A percentile compares a stretch with the other conserved stretches of the same genome.
phyloP scores from a whole-genome alignment of 2,888 invertebrate species.

The Drosophila kokeensis region DNA sequence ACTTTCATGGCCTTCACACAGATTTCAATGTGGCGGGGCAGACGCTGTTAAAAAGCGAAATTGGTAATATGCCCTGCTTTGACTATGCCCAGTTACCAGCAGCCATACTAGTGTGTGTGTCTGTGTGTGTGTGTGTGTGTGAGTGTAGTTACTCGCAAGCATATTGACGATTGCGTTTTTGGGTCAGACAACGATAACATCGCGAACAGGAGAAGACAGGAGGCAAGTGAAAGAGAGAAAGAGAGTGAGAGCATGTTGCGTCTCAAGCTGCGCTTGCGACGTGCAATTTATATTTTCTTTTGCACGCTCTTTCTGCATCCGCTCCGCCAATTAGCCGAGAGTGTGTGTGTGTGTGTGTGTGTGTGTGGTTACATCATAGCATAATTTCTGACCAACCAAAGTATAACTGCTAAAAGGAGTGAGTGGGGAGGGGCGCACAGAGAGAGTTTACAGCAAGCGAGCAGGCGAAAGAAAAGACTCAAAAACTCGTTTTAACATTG shows the following conservation, averaged over 20 bases:
- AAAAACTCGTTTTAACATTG: constrained; percentile 48
- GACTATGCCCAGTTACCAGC: constrained; percentile 60
- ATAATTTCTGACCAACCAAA: constrained; percentile 63
- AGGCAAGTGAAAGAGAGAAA: constrained; percentile 1
- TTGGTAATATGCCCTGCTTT: constrained; percentile 71
- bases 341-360: not conserved
- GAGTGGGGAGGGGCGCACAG: constrained; percentile 1
- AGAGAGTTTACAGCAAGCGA: constrained; percentile 1
- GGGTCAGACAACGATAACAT: constrained; percentile 38
- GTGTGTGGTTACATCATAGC: constrained; percentile 66
- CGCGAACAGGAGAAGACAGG: constrained; percentile 7
- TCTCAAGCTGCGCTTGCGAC: constrained; percentile 31
- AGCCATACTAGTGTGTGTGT: not conserved
- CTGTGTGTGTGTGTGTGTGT: not conserved
- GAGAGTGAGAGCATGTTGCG: constrained; percentile 10
- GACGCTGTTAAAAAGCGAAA: constrained; percentile 55
- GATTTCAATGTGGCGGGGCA: constrained; percentile 61
- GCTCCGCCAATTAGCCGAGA: constrained; percentile 75
- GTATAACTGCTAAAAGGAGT: constrained; percentile 12
- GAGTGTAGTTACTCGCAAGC: constrained; percentile 28
- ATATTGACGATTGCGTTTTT: constrained; percentile 43
- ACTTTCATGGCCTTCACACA: constrained; percentile 81
- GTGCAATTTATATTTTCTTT: constrained; percentile 73
- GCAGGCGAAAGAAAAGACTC: constrained; percentile 48
- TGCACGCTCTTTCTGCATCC: constrained; percentile 68